Percentiles rank a stretch among this genome's conserved stretches.
Conservation (phyloP, 2,888 invertebrate species). For the Eupithecia abbreviata region DNA sequence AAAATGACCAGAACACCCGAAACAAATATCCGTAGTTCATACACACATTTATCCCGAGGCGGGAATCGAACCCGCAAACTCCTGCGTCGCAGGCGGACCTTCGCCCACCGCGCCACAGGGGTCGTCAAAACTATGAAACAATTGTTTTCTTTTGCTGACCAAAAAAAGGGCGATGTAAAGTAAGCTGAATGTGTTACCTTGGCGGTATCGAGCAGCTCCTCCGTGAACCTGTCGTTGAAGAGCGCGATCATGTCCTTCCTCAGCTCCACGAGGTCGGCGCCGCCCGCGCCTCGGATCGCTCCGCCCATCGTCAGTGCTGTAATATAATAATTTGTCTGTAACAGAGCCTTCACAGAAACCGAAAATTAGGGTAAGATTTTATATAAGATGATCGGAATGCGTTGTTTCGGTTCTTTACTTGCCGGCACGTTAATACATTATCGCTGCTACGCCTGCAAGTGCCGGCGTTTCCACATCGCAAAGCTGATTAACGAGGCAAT, state of each 20-base stretch:
- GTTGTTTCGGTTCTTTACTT: neutral
- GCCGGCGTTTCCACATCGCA: neutral
- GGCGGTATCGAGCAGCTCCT: constrained; percentile 87
- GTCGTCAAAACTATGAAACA: no score
- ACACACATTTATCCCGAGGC: no score
- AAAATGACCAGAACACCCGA: no score
- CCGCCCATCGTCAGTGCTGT: constrained; percentile 50
- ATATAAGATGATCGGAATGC: neutral
- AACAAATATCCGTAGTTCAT: no score
- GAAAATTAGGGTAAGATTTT: no score
- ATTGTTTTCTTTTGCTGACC: neutral
- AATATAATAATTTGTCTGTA: neutral
- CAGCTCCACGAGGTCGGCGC: constrained; percentile 84
- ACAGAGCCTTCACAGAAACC: neutral
- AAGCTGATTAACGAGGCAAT: no score
- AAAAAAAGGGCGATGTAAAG: neutral
- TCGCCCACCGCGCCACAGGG: no score
- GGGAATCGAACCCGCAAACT: no score
- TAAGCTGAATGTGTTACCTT: constrained; percentile 69
- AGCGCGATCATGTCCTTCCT: constrained; percentile 88
- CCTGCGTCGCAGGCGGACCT: no score
- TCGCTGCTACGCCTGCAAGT: neutral
- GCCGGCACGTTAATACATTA: neutral
- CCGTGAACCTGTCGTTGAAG: constrained; percentile 91
- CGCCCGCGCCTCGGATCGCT: constrained; percentile 55